These are phyloP conservation scores for Chamaea fasciata DNA, from an alignment of 2,113 vertebrate genomes.

Conservation along the genomic window DNA sequence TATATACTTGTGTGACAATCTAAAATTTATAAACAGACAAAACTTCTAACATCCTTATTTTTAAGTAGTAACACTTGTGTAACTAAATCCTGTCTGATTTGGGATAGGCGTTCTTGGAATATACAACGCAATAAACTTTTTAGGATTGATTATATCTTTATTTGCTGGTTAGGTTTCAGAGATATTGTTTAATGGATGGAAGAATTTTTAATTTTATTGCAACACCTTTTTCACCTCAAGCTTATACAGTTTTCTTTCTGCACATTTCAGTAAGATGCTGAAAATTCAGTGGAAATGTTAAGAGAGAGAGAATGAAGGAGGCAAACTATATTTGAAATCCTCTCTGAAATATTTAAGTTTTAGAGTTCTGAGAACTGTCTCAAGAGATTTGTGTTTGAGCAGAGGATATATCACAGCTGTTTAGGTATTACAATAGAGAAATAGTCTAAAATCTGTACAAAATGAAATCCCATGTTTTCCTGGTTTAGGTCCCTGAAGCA, in stretches of 20 bases:
- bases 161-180: background rate
- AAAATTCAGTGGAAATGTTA: background rate
- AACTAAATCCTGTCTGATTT: background rate
- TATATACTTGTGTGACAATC: background rate
- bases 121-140: background rate
- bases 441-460: background rate
- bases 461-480: slow-evolving; percentile 24
- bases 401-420: slow-evolving; percentile 21
- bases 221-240: background rate
- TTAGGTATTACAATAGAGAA: background rate
- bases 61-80: background rate
- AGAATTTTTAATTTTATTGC: background rate
- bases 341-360: background rate
- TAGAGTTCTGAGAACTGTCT: background rate
- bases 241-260: background rate
- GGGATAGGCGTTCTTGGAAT: background rate
- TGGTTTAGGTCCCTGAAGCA: slow-evolving; percentile 30
- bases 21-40: background rate
- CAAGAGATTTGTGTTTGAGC: background rate
- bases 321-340: background rate
- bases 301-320: background rate
- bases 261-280: background rate
- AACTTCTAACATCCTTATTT: background rate
- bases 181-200: background rate
- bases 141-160: background rate